A percentile compares a stretch with the other conserved stretches of the same genome.
phyloP scores from a whole-genome alignment of 92 coral and sea anemone genomes.

The Anthopleura xanthogrammica region DNA sequence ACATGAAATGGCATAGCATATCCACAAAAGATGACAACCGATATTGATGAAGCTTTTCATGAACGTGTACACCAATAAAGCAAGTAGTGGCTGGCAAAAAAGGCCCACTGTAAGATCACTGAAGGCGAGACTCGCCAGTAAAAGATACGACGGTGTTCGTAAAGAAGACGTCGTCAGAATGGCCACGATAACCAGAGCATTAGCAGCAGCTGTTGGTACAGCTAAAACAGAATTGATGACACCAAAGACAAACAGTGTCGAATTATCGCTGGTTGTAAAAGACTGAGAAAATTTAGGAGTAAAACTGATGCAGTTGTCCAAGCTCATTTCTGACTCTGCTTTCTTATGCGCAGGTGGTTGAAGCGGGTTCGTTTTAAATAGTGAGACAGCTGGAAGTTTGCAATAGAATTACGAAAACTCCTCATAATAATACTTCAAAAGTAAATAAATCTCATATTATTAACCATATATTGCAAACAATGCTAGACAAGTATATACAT shows the following conservation, averaged over 20 bases:
- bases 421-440: too few species aligned
- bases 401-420: too few species aligned
- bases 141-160: slow-evolving; percentile 10
- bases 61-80: not conserved
- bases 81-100: not conserved
- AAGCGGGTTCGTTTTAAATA: too few species aligned
- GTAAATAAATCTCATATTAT: too few species aligned
- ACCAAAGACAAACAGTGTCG: not conserved
- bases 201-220: slow-evolving; percentile 7
- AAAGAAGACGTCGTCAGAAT: slow-evolving; percentile 1
- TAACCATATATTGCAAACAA: too few species aligned
- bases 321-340: not conserved
- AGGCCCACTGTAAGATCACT: not conserved
- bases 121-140: not conserved
- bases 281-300: not conserved
- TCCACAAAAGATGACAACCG: not conserved
- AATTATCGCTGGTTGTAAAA: not conserved
- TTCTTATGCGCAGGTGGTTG: too few species aligned
- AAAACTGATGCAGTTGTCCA: not conserved
- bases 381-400: too few species aligned
- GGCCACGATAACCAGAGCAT: slow-evolving; percentile 13
- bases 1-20: not conserved
- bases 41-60: not conserved
- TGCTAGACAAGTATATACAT: too few species aligned
- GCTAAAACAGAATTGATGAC: not conserved